Percentiles rank a stretch among this genome's conserved stretches.
phyloP scores from a whole-genome alignment of 2,113 vertebrate species.

The Heterochromis multidens region DNA sequence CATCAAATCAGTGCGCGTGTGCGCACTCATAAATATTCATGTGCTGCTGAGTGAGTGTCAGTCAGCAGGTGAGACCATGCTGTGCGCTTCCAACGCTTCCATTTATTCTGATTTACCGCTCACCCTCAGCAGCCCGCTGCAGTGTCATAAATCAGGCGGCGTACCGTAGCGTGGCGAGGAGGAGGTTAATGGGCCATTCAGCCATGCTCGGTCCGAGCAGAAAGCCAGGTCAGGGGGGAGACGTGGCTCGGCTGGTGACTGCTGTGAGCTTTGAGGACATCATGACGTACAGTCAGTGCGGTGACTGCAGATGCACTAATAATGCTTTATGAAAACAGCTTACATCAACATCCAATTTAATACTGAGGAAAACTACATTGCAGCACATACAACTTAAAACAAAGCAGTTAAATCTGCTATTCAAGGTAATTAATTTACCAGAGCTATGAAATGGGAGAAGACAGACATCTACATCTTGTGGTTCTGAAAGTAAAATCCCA shows the following conservation, averaged over 20 bases:
- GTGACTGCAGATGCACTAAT: not conserved
- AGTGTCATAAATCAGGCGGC: slow-evolving; percentile 35
- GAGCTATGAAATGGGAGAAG: rapidly evolving
- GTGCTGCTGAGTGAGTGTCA: not conserved
- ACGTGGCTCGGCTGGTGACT: not conserved
- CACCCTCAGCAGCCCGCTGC: slow-evolving; percentile 19
- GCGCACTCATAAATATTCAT: slow-evolving; percentile 28
- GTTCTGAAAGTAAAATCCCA: not conserved
- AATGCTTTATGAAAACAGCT: not conserved
- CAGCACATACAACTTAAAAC: not conserved
- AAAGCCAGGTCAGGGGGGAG: not conserved
- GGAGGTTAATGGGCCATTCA: slow-evolving; percentile 38
- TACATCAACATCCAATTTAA: not conserved
- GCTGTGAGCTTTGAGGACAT: not conserved
- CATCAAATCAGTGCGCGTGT: not conserved
- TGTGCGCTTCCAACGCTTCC: not conserved
- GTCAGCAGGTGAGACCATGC: slow-evolving; percentile 21
- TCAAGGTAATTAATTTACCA: not conserved
- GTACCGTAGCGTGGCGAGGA: not conserved
- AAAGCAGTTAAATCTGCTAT: not conserved
- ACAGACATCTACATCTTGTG: too few species aligned
- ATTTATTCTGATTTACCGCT: slow-evolving; percentile 50
- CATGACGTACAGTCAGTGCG: not conserved
- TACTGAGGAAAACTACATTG: not conserved
- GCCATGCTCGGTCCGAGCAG: not conserved